Evolutionary conservation across 2,888 invertebrate genomes (phyloP), one percentile per base, ranked within the genome.

Genomic region (Clostera curtula): DNA sequence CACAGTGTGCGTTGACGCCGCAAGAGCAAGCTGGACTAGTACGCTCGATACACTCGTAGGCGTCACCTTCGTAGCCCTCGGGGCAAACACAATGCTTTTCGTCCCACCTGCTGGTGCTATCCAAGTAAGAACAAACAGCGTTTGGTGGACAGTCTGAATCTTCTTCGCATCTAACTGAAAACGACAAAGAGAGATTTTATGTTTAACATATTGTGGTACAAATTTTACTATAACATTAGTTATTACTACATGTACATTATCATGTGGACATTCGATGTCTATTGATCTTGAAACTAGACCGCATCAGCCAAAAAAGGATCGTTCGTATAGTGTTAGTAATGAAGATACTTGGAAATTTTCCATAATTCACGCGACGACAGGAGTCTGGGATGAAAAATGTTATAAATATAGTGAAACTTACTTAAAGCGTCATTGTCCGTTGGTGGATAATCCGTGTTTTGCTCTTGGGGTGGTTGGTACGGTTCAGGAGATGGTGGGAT

Each of bases 61-160:
- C 96, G 63, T 96, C 93, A 11, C 96, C 96, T 55, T 90, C 89
- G 71, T 88, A 96, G 3, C 94, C 95, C n/a, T 88, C 85, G 32
- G 89, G 91, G 59, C 97, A 97, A 21, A 88, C 86, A 58, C 97
- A 97, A 28, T 71, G 73, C 1, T 48, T 49, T 11, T 27, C 76
- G 70, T 23, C 42, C 44, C 31, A 51, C 43, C 28, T 49, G 42
- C 27, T 85, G 15, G 34, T 23, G 13, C 24, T 76, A 2, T 82
- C 77, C 13, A 47, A 36, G 12, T 85, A 88, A 27, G 88, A 79
- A 62, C 97, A 97, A 25, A 90, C 86, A 3, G 95, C 96, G 60
- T 94, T 89, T 8, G 88, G 87, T 50, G 95, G 92, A 61, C 97
- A 97, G 52, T 91, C 90, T 44, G 90, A 86, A 32, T 93, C 86